phyloP scores from a whole-genome alignment of 2,888 invertebrate species.

The Pegoplata infirma region DNA sequence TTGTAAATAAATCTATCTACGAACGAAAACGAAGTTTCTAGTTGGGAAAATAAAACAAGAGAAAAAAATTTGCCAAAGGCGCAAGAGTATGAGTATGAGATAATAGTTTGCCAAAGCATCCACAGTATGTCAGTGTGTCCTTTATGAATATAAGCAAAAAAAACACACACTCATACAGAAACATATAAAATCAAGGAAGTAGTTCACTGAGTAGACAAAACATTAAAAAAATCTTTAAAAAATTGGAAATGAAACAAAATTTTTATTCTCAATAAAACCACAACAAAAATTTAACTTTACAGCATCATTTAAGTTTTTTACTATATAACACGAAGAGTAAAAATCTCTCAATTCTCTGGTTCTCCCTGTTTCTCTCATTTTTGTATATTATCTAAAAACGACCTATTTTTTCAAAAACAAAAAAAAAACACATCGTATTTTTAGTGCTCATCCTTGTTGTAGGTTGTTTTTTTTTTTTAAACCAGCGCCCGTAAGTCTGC shows the following conservation, averaged over 20 bases:
- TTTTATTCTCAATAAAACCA: background rate
- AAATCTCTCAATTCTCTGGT: too few relatives aligned
- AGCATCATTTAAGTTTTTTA: constrained; percentile 57
- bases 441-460: background rate
- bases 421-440: background rate
- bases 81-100: constrained; percentile 55
- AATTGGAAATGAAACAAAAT: background rate
- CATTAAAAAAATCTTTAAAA: too few relatives aligned
- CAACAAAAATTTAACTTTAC: constrained; percentile 42
- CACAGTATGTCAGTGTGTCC: constrained; percentile 59
- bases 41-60: too few relatives aligned
- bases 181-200: constrained; percentile 30
- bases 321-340: too few relatives aligned
- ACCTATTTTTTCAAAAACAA: constrained; percentile 28
- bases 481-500: constrained; percentile 58
- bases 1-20: background rate
- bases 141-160: constrained; percentile 10
- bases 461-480: constrained; percentile 18
- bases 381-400: background rate
- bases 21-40: background rate
- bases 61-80: constrained; percentile 41
- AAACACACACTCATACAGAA: too few relatives aligned
- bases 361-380: too few relatives aligned
- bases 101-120: constrained; percentile 28
- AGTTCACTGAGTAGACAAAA: constrained; percentile 29